Evolutionary conservation across 2,797 vertebrate species (phyloP).

Genomic region (Pelodytes ibericus): DNA sequence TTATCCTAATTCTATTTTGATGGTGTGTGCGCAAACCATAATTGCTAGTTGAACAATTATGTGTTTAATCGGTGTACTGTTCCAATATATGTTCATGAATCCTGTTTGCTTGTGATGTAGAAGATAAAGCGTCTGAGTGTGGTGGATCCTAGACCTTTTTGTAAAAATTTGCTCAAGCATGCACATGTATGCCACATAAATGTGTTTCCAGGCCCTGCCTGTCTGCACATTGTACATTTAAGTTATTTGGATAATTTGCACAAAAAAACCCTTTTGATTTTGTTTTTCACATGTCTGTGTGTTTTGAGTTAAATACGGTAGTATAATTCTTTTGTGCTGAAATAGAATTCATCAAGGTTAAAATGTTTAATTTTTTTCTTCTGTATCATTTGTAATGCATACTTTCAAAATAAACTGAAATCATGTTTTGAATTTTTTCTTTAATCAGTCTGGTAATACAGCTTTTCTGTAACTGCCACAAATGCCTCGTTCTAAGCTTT

Average conservation of each 20-base stretch:
- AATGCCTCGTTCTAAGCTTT: not conserved
- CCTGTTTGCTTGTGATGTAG: constrained; percentile 45
- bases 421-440: not conserved
- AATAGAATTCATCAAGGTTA: not conserved
- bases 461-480: not conserved
- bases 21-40: constrained; percentile 39
- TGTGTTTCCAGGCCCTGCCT: constrained; percentile 2
- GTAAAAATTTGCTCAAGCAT: constrained; percentile 26
- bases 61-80: constrained; percentile 32
- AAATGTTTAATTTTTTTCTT: not conserved
- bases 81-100: constrained; percentile 41
- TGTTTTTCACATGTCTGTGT: not conserved
- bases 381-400: not conserved
- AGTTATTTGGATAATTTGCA: not conserved
- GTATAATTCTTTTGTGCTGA: not conserved
- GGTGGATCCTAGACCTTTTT: constrained; percentile 13
- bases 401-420: not conserved
- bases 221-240: constrained; percentile 19
- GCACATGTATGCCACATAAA: constrained; percentile 16
- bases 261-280: not conserved
- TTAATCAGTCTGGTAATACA: not conserved
- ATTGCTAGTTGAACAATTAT: constrained; percentile 22
- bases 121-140: constrained; percentile 30
- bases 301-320: not conserved
- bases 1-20: constrained; percentile 1